A percentile compares a stretch with the other conserved stretches of the same genome.
Conservation (phyloP, 2,888 invertebrate genomes). For the Nomada flava region DNA sequence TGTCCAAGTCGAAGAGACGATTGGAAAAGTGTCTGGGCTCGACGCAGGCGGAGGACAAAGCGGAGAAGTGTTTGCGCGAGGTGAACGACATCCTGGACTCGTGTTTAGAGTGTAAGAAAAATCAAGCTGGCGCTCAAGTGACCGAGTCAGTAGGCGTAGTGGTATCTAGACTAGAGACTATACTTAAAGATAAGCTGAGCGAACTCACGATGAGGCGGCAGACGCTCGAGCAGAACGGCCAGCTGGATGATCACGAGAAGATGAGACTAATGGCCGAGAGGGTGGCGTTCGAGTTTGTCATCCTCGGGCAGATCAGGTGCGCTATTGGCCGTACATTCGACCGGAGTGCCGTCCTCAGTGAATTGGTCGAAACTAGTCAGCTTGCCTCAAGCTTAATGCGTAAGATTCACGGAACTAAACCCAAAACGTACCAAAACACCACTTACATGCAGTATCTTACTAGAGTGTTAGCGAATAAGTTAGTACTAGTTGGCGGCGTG, state of each 20-base stretch:
- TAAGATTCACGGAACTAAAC: conserved; percentile 83
- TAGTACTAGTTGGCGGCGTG: conserved; percentile 82
- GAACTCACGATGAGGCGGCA: conserved; percentile 89
- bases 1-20: conserved; percentile 78
- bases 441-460: conserved; percentile 89
- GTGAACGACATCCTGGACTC: conserved; percentile 81
- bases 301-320: conserved; percentile 85
- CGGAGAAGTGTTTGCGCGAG: conserved; percentile 80
- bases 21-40: conserved; percentile 80
- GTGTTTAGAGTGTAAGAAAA: conserved; percentile 78
- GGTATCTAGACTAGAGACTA: conserved; percentile 86
- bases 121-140: conserved; percentile 72
- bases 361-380: conserved; percentile 91
- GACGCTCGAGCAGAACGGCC: conserved; percentile 88
- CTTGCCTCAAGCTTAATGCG: conserved; percentile 90
- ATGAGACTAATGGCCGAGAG: conserved; percentile 91
- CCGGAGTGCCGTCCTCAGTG: conserved; percentile 81
- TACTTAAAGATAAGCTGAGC: conserved; percentile 88
- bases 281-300: conserved; percentile 91
- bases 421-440: conserved; percentile 82
- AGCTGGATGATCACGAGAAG: conserved; percentile 88
- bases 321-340: conserved; percentile 75
- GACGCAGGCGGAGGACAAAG: conserved; percentile 80
- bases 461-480: conserved; percentile 90
- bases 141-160: conserved; percentile 78